Base-by-base conservation (phyloP, 2,113 vertebrate genomes). In the Indri indri region DNA sequence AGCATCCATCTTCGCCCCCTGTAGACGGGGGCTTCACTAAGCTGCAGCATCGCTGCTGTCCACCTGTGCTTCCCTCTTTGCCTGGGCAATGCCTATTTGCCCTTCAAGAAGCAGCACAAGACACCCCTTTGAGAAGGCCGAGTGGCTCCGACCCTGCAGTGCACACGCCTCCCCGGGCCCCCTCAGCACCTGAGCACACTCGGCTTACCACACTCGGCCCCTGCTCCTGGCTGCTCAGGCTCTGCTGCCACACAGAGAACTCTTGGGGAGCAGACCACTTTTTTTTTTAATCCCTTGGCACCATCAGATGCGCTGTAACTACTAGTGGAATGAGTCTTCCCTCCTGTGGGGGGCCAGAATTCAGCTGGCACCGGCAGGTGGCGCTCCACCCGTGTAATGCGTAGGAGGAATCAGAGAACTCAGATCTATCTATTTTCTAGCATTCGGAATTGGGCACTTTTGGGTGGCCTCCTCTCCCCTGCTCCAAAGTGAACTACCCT, bases 41-140 rank as follows among this genome's bases (percentile, higher is more conserved):
- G 82, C 34, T 3, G 16, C 9, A n/a, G 13, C 0, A 0, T 0
- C 6, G 63, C 70, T 70, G 84, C 81, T 1, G 0, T 34, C 52
- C 25, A 17, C n/a, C 23, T 1, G 12, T 54, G 63, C 42, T 40
- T 63, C 22, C 52, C 57, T 68, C 42, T 81, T 3, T 54, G 52
- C 42, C 3, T 13, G 16, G 34, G 37, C 14, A 34, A 47, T 2
- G 37, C 22, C 86, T 30, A 34, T 7, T 74, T 22, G 59, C 9
- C 50, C 59, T 70, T 82, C 88, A 73, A 82, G 68, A 77, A 37
- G 59, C 22, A 71, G 66, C 71, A 45, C 13, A 8, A 25, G 22
- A 2, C 42, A 23, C 34, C 30, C 81, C 63, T 57, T 20, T 30
- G 22, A 54, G 76, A 61, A 13, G 79, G 17, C 71, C 5, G 16